phyloP scores from a whole-genome alignment of 2,888 invertebrate genomes.

The Julus scandinavius region DNA sequence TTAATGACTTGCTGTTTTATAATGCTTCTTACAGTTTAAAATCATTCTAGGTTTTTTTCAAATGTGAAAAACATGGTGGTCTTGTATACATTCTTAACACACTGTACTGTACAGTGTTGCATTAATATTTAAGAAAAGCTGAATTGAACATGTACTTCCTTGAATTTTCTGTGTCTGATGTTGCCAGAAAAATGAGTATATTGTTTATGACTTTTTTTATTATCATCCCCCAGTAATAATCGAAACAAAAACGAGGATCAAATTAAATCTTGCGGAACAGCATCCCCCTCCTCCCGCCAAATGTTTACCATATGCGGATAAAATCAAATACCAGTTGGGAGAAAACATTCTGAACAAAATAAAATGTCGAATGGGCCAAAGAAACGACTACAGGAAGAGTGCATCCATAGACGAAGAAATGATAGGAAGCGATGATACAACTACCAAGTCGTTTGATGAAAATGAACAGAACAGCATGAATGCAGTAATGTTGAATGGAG shows the following conservation, averaged over 20 bases:
- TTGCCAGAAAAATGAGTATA: not conserved
- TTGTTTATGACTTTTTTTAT: not conserved
- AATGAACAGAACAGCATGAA: not conserved
- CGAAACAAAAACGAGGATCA: constrained; percentile 28
- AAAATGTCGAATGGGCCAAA: constrained; percentile 31
- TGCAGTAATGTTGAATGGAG: not conserved
- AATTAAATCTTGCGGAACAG: not conserved
- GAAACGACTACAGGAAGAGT: not conserved
- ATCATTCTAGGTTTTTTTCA: no score
- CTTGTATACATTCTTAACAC: no score
- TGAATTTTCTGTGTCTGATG: not conserved
- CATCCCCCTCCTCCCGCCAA: constrained; percentile 32
- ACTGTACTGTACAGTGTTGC: no score
- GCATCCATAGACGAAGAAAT: constrained; percentile 31
- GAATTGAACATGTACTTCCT: not conserved
- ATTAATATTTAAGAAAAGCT: not conserved
- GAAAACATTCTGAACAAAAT: constrained; percentile 46
- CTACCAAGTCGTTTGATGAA: not conserved
- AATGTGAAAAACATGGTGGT: no score
- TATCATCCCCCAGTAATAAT: constrained; percentile 4
- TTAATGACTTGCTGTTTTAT: no score
- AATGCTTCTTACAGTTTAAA: no score
- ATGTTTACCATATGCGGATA: constrained; percentile 46
- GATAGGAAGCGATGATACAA: not conserved
- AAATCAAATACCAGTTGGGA: constrained; percentile 46